Percentiles rank a stretch among this genome's conserved stretches.
phyloP scores from a whole-genome alignment of 2,888 invertebrate genomes.

The Therioaphis trifolii region DNA sequence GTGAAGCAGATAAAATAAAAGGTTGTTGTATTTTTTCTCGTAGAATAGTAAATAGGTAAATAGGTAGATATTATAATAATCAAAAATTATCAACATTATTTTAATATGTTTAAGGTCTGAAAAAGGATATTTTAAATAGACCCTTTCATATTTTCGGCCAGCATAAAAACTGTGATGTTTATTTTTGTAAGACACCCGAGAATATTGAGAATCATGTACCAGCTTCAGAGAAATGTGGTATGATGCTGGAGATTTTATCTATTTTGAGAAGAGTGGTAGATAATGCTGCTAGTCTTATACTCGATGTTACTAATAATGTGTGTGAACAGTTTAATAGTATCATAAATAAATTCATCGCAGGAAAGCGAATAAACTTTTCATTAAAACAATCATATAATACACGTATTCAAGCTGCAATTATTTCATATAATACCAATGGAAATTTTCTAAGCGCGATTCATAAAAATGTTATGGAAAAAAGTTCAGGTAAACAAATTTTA shows the following conservation, averaged over 20 bases:
- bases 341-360: too few relatives aligned
- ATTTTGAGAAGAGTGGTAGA: slow-evolving; percentile 3
- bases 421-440: slow-evolving; percentile 6
- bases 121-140: slow-evolving; percentile 5
- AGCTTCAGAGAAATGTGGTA: background rate
- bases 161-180: background rate
- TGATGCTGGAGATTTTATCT: slow-evolving; percentile 6
- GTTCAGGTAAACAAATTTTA: background rate
- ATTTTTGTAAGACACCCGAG: background rate
- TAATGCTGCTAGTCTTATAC: background rate
- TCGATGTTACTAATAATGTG: slow-evolving; percentile 12
- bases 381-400: too few relatives aligned
- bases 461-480: slow-evolving; percentile 3
- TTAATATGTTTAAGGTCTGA: background rate
- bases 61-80: too few relatives aligned
- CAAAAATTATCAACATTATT: too few relatives aligned
- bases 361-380: too few relatives aligned
- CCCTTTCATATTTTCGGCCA: background rate
- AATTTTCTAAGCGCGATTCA: background rate
- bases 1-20: background rate
- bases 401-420: background rate
- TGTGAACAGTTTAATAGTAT: too few relatives aligned
- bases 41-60: too few relatives aligned
- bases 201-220: background rate
- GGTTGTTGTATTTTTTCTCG: too few relatives aligned